Conservation (phyloP, 2,888 invertebrate species). For the Perizoma flavofasciatum region DNA sequence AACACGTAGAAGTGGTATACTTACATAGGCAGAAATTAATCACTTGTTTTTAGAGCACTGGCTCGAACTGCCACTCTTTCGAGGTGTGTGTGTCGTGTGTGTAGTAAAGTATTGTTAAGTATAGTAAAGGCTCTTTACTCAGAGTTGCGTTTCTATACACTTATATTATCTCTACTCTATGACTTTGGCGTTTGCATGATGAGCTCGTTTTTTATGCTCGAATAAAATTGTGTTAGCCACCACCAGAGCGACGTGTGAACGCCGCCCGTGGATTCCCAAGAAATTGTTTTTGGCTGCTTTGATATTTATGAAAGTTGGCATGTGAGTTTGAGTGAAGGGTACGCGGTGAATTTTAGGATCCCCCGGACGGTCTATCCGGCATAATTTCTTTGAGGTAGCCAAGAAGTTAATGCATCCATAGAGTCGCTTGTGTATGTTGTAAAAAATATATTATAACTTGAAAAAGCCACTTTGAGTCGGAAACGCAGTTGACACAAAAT, state of each 20-base stretch:
- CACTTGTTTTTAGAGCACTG: not conserved
- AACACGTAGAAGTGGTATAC: conserved; percentile 5
- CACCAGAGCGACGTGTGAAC: conserved; percentile 72
- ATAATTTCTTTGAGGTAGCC: conserved; percentile 45
- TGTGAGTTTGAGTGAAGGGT: conserved; percentile 72
- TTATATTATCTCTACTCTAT: conserved; percentile 4
- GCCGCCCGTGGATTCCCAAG: conserved; percentile 63
- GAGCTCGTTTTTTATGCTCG: conserved; percentile 83
- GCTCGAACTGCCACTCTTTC: not conserved
- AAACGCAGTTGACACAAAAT: too few species aligned
- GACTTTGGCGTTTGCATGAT: conserved; percentile 83
- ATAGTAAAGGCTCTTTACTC: too few species aligned
- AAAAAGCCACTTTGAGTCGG: too few species aligned
- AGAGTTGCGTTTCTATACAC: conserved; percentile 18
- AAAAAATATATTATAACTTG: too few species aligned
- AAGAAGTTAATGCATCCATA: conserved; percentile 1
- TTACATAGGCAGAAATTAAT: not conserved
- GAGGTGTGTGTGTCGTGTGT: too few species aligned
- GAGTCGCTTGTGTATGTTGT: not conserved
- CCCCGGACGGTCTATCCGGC: conserved; percentile 44
- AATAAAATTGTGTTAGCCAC: conserved; percentile 82
- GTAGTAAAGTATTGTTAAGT: too few species aligned
- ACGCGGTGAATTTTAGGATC: conserved; percentile 57
- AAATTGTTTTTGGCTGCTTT: conserved; percentile 80
- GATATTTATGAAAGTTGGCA: conserved; percentile 80